Base-by-base conservation (phyloP, 2,888 invertebrate species). In the Baronia brevicornis region DNA sequence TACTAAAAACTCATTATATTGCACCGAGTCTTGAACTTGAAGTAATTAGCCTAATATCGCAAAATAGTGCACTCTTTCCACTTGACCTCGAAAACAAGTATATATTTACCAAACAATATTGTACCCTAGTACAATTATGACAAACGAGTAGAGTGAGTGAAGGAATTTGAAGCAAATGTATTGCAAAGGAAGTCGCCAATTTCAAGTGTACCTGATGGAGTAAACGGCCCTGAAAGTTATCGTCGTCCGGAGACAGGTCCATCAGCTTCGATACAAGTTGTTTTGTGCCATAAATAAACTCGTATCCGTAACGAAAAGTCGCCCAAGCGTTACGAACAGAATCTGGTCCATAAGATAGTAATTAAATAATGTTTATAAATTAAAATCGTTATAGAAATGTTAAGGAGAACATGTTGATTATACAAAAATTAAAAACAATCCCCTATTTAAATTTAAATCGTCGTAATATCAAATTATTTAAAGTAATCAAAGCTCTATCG, bases 211-310 rank as follows among this genome's bases (percentile, higher is more conserved):
- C 91, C 86, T 93, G 93, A 51, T 93, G 93, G 34, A 93, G 70
- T 27, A 93, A 73, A 28, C 92, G 88, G 3, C 93, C 93, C 41
- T 90, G 91, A 62, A 92, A 93, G 64, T 92, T 88, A 56, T 92
- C 92, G 51, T 92, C 92, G 52, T 91, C 91, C n/a, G 91, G 90
- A n/a, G 90, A 90, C 34, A 90, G 86, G 70, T 90, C 90, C 80
- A 91, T 85, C 60, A 11, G 26, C 17, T 11, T 7, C 13, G 25
- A 21, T 24, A 13, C 22, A 20, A 30, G 40, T 43, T 36, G 35
- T 54, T 55, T 54, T 51, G 56, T 39, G 44, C 43, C 43, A 48
- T 41, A 49, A 61, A 59, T 59, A 52, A 49, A 41, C 39, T 61
- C 60, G 63, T 75, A 69, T 70, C 69, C 68, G 66, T 61, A 43